A percentile compares a stretch with the other conserved stretches of the same genome.
phyloP scores from a whole-genome alignment of 2,888 invertebrate genomes.

The Drosophila mayaguana region DNA sequence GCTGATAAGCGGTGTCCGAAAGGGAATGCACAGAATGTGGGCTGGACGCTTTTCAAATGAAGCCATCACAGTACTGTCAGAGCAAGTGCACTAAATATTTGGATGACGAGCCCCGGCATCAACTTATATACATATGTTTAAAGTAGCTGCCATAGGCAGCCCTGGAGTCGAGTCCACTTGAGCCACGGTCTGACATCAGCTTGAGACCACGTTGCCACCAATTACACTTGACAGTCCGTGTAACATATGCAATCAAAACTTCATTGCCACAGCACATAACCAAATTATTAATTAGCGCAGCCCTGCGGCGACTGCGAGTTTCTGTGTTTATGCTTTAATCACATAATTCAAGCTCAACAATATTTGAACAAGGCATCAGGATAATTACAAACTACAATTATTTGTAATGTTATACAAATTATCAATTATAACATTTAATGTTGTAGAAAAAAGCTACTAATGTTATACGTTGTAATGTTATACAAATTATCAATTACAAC shows the following conservation, averaged over 20 bases:
- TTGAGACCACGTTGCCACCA: constrained; percentile 13
- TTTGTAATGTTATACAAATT: too few relatives aligned
- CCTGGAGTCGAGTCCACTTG: constrained; percentile 30
- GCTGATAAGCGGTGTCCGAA: not conserved
- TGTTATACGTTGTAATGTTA: too few relatives aligned
- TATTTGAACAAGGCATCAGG: too few relatives aligned
- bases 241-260: constrained; percentile 41
- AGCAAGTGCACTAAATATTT: constrained; percentile 51
- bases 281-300: constrained; percentile 7
- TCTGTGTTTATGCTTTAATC: too few relatives aligned
- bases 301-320: not conserved
- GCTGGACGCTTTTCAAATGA: constrained; percentile 58
- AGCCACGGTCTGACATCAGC: not conserved
- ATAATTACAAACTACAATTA: too few relatives aligned
- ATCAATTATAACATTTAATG: too few relatives aligned
- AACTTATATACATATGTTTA: constrained; percentile 21
- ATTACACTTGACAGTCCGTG: too few relatives aligned
- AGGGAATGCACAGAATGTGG: not conserved
- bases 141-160: constrained; percentile 28
- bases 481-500: too few relatives aligned
- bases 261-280: constrained; percentile 22
- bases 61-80: constrained; percentile 61
- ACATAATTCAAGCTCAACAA: too few relatives aligned
- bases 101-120: constrained; percentile 21
- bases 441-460: too few relatives aligned